A percentile compares a stretch with the other conserved stretches of the same genome.
phyloP scores from a whole-genome alignment of 2,888 invertebrate genomes.

The Calameuta pallipes region DNA sequence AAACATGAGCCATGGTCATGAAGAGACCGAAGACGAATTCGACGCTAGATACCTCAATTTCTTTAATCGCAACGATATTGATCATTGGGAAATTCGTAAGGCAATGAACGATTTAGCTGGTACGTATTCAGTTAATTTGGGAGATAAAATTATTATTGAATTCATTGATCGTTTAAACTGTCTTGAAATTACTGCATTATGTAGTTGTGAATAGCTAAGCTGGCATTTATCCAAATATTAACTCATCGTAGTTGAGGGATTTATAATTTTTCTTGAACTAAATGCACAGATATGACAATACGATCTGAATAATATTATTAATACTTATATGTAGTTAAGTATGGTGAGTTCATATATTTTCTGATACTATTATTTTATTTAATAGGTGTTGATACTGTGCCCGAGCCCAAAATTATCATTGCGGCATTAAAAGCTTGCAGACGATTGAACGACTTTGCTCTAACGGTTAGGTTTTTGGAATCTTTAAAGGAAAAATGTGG shows the following conservation, averaged over 20 bases:
- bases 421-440: slow-evolving; percentile 93
- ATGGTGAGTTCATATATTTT: background rate
- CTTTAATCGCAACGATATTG: slow-evolving; percentile 89
- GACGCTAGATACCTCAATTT: slow-evolving; percentile 85
- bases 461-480: slow-evolving; percentile 94
- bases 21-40: slow-evolving; percentile 87
- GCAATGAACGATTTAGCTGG: slow-evolving; percentile 84
- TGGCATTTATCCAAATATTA: background rate
- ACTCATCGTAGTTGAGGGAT: background rate
- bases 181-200: background rate
- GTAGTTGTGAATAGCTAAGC: background rate
- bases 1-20: slow-evolving; percentile 67
- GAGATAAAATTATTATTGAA: background rate
- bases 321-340: background rate
- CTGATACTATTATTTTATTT: slow-evolving; percentile 15
- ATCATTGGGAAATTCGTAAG: slow-evolving; percentile 94
- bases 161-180: background rate
- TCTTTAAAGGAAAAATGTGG: slow-evolving; percentile 92
- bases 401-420: slow-evolving; percentile 89
- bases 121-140: slow-evolving; percentile 30
- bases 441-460: slow-evolving; percentile 91
- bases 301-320: background rate
- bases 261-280: background rate
- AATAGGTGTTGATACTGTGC: slow-evolving; percentile 89
- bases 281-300: background rate